Evolutionary conservation across 2,113 vertebrate genomes (phyloP), one percentile per base, ranked within the genome.

Genomic region (Deroptyus accipitrinus): DNA sequence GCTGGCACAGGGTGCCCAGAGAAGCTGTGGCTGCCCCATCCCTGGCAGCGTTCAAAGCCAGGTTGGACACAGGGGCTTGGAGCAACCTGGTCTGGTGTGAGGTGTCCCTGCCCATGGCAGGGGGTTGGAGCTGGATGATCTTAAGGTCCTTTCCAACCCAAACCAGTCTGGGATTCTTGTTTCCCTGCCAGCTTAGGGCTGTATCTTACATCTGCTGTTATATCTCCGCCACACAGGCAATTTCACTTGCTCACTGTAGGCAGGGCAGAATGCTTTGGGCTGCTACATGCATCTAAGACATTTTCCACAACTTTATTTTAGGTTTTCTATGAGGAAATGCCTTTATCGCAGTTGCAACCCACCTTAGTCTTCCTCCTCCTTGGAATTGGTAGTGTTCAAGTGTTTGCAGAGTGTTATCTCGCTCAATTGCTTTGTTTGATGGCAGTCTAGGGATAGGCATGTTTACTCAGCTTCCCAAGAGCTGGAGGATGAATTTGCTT

Each of bases 201-300:
- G 7, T 30, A 17, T 61, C 62, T 62, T 68, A 4, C 7, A 11
- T 52, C 23, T 70, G 8, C 79, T 69, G 8, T 55, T 86, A 11
- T 2, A 8, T 0, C 0, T 66, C 13, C 0, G 0, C 11, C 39
- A 28, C 19, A 17, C 20, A 17, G 39, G 23, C 42, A 37, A 24
- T 81, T 81, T 39, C 22, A 37, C 22, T 62, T 59, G 9, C 62
- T 81, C 22, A 1, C 27, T 35, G 24, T 63, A 92, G 83, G 19
- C 46, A 67, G 35, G 83, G 28, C 46, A 63, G 33, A 54, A 42
- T 80, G 44, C 37, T 92, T 86, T 86, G 19, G 41, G 35, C 77
- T 86, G 22, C n/a, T 44, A 0, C 6, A 6, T 77, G 17, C 22
- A 11, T 33, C 15, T 57, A 20, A 70, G 73, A 67, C 7, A 10